Conservation (phyloP, 2,797 vertebrate species). For the Lacerta bilineata region DNA sequence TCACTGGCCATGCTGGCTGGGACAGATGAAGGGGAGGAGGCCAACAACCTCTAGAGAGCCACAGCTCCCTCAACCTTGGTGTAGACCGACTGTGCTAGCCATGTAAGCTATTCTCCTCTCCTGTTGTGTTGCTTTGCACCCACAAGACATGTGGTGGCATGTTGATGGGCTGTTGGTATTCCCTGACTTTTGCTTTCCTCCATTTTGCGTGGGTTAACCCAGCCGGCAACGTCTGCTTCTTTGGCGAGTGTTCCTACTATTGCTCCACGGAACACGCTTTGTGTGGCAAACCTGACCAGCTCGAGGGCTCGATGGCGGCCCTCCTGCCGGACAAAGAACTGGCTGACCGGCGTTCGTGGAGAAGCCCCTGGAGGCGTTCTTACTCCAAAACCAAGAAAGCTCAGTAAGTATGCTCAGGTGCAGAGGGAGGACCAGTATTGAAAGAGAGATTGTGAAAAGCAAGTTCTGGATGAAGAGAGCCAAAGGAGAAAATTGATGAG, state of each 20-base stretch:
- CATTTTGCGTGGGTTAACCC: slow-evolving; percentile 20
- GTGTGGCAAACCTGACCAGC: slow-evolving; percentile 85
- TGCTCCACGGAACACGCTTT: slow-evolving; percentile 90
- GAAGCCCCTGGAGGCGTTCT: slow-evolving; percentile 92
- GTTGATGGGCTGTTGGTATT: background rate
- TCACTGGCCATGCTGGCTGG: too few species aligned
- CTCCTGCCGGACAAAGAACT: slow-evolving; percentile 88
- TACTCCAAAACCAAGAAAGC: slow-evolving; percentile 90
- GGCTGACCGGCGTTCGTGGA: slow-evolving; percentile 89
- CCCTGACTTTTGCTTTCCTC: slow-evolving; percentile 54
- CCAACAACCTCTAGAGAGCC: too few species aligned
- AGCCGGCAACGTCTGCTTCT: slow-evolving; percentile 93
- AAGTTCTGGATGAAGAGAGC: background rate
- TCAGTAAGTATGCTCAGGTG: slow-evolving; percentile 73
- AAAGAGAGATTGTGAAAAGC: background rate
- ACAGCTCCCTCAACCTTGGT: too few species aligned
- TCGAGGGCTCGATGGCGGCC: slow-evolving; percentile 90
- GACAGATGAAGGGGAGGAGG: too few species aligned
- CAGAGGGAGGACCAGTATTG: background rate
- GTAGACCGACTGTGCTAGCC: background rate
- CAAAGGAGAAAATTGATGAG: background rate
- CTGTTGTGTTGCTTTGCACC: background rate
- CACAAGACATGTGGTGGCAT: background rate
- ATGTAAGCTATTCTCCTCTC: background rate
- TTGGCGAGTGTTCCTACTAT: slow-evolving; percentile 92